phyloP scores from a whole-genome alignment of 2,113 vertebrate genomes.

The Alosa alosa region DNA sequence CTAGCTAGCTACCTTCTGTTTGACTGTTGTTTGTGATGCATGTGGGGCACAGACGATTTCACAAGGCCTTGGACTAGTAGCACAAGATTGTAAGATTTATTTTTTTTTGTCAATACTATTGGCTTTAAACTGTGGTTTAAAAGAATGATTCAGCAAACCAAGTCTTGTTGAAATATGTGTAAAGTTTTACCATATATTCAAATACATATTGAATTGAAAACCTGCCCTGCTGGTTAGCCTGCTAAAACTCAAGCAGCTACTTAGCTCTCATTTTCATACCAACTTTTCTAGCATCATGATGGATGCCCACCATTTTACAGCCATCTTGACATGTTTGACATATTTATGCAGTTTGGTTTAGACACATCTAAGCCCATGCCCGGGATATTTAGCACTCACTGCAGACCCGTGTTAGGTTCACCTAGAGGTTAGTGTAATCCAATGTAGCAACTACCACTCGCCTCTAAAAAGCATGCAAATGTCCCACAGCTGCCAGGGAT shows the following conservation, averaged over 20 bases:
- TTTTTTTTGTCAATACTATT: too few species aligned
- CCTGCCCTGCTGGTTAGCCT: neutral
- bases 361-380: constrained; percentile 13
- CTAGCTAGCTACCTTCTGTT: too few species aligned
- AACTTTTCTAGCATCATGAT: neutral
- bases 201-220: neutral
- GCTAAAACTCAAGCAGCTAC: neutral
- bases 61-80: too few species aligned
- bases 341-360: neutral
- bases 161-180: too few species aligned
- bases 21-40: too few species aligned
- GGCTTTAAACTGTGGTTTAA: too few species aligned
- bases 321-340: constrained; percentile 8
- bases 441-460: neutral
- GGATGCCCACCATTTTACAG: constrained; percentile 6
- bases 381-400: constrained; percentile 6
- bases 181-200: neutral
- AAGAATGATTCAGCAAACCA: too few species aligned
- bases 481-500: neutral
- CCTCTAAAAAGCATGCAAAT: constrained; percentile 3
- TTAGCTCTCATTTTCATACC: neutral
- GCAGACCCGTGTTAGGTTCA: neutral
- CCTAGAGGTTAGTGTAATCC: constrained; percentile 17
- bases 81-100: too few species aligned
- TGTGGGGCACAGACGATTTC: too few species aligned